Evolutionary conservation across 2,888 invertebrate species (phyloP).

Genomic region (Glaucopsyche alexis): DNA sequence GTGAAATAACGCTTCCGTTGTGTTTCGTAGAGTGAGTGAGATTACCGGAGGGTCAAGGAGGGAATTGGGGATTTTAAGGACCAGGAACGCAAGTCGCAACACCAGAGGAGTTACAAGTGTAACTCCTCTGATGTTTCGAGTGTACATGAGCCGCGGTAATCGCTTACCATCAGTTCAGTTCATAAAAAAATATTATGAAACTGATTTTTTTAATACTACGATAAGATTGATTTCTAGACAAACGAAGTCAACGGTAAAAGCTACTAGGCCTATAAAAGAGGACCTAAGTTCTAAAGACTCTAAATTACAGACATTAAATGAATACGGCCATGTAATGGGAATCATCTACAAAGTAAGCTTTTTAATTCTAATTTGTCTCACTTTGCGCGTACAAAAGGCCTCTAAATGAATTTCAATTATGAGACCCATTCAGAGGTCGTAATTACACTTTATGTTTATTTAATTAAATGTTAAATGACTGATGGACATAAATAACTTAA

Average conservation of each 20-base stretch:
- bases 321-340: not conserved
- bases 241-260: not conserved
- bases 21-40: too few relatives aligned
- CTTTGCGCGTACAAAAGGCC: slow-evolving; percentile 4
- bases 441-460: slow-evolving; percentile 22
- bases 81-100: too few relatives aligned
- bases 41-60: too few relatives aligned
- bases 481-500: not conserved
- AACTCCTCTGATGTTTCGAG: too few relatives aligned
- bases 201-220: too few relatives aligned
- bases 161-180: too few relatives aligned
- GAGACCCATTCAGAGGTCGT: slow-evolving; percentile 5
- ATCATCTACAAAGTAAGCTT: not conserved
- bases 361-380: slow-evolving; percentile 14
- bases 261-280: not conserved
- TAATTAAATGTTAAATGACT: slow-evolving; percentile 8
- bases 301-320: not conserved
- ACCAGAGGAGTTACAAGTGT: too few relatives aligned
- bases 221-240: not conserved
- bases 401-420: slow-evolving; percentile 18
- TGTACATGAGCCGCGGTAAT: too few relatives aligned
- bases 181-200: too few relatives aligned
- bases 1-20: too few relatives aligned
- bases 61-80: too few relatives aligned
- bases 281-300: not conserved